Conservation (phyloP, 2,797 vertebrate species). For the Menidia menidia region DNA sequence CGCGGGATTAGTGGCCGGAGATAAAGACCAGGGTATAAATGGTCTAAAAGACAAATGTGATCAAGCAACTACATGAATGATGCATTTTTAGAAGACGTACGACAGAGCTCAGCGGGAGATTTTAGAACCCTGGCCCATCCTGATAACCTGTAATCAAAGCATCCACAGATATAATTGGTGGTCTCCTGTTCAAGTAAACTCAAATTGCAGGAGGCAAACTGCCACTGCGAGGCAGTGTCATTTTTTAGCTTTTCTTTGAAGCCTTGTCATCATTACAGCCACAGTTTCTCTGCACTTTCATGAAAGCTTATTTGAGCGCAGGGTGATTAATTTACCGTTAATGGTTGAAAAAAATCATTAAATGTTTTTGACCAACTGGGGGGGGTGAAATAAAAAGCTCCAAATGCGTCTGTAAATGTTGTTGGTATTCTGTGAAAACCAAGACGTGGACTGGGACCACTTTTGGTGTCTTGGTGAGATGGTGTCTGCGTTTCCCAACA, state of each 20-base stretch:
- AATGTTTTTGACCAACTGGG: conserved; percentile 1
- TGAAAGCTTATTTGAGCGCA: conserved; percentile 4
- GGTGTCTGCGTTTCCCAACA: background rate
- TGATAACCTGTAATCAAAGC: conserved; percentile 35
- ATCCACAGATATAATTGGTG: conserved; percentile 28
- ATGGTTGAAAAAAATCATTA: conserved; percentile 17
- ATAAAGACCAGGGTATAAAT: conserved; percentile 52
- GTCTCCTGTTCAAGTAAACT: conserved; percentile 29
- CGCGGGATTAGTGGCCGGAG: conserved; percentile 21
- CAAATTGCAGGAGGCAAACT: conserved; percentile 13
- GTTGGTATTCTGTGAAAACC: conserved; percentile 13
- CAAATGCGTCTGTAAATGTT: conserved; percentile 15
- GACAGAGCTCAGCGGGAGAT: conserved; percentile 35
- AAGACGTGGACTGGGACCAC: conserved; percentile 12
- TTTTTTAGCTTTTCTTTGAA: conserved; percentile 12
- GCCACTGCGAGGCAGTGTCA: background rate
- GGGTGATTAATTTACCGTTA: conserved; percentile 12
- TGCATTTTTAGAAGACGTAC: conserved; percentile 40
- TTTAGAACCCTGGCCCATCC: conserved; percentile 15
- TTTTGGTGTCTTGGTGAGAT: background rate
- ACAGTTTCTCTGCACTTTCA: background rate
- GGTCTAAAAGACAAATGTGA: conserved; percentile 41
- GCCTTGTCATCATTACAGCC: conserved; percentile 9
- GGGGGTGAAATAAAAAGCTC: background rate
- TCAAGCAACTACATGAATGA: conserved; percentile 27